These are phyloP conservation scores for Ceratina australensis DNA, from an alignment of 1,140 invertebrate species.

Conservation along the genomic window DNA sequence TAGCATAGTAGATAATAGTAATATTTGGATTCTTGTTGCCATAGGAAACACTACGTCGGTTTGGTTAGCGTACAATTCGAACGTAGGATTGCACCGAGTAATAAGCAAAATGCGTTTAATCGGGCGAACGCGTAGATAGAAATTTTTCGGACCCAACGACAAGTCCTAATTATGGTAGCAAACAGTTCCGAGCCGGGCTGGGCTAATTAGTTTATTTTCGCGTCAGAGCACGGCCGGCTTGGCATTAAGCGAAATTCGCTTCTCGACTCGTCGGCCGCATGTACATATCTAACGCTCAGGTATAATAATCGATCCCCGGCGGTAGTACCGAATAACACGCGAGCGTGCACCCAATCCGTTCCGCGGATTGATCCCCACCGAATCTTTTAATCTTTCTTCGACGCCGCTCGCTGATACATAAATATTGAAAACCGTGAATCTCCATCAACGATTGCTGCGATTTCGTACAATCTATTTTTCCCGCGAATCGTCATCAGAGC, in stretches of 20 bases:
- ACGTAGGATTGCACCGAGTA: neutral
- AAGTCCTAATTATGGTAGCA: neutral
- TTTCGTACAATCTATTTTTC: neutral
- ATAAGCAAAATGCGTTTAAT: neutral
- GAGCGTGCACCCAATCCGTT: neutral
- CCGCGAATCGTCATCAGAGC: neutral
- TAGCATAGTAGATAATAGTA: too few relatives aligned
- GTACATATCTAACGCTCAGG: neutral
- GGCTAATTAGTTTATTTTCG: conserved; percentile 56
- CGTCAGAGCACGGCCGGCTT: neutral
- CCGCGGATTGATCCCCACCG: too few relatives aligned
- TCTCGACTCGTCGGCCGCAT: neutral
- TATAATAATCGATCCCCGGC: conserved; percentile 25
- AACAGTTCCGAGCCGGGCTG: neutral
- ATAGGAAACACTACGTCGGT: too few relatives aligned
- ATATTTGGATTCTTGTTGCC: too few relatives aligned
- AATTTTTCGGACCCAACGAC: too few relatives aligned
- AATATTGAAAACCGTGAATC: conserved; percentile 20
- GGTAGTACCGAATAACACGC: neutral
- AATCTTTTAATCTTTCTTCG: conserved; percentile 18
- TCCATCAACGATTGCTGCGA: neutral
- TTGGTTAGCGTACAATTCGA: neutral
- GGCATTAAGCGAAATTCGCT: conserved; percentile 29
- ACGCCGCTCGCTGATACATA: neutral
- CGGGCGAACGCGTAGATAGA: too few relatives aligned